A percentile compares a stretch with the other conserved stretches of the same genome.
Evolutionary conservation across 2,797 vertebrate genomes (phyloP).

Genomic region (Artibeus lituratus): DNA sequence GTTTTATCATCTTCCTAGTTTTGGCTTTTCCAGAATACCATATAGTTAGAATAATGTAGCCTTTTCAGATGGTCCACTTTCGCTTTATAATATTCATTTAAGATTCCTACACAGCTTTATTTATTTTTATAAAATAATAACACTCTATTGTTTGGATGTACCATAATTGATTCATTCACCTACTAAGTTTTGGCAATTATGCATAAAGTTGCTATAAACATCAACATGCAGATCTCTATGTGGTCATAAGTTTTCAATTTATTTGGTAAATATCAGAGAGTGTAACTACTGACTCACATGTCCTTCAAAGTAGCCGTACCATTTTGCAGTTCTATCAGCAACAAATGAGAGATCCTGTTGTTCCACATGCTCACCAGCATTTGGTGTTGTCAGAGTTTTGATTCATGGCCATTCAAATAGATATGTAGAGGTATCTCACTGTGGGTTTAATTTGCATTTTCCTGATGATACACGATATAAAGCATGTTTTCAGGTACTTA

Average conservation of each 20-base stretch:
- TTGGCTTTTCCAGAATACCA: neutral
- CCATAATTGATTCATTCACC: neutral
- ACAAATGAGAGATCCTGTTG: neutral
- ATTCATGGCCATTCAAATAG: neutral
- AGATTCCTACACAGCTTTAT: neutral
- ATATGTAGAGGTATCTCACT: neutral
- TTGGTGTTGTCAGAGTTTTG: neutral
- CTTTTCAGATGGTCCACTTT: neutral
- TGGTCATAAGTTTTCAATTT: neutral
- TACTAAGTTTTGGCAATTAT: neutral
- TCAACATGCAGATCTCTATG: neutral
- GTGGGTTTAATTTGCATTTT: neutral
- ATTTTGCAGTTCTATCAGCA: neutral
- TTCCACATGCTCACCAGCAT: too few relatives aligned
- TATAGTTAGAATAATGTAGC: neutral
- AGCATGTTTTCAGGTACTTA: neutral
- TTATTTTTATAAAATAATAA: neutral
- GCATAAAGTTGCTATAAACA: neutral
- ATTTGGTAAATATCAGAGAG: neutral
- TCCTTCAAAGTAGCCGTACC: neutral
- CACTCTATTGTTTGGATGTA: neutral
- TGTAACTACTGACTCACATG: neutral
- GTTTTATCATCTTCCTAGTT: neutral
- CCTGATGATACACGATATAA: neutral
- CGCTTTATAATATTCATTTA: neutral